Evolutionary conservation across 92 coral and sea anemone species (phyloP), one percentile per base, ranked within the genome.

Genomic region (Siderastrea radians): DNA sequence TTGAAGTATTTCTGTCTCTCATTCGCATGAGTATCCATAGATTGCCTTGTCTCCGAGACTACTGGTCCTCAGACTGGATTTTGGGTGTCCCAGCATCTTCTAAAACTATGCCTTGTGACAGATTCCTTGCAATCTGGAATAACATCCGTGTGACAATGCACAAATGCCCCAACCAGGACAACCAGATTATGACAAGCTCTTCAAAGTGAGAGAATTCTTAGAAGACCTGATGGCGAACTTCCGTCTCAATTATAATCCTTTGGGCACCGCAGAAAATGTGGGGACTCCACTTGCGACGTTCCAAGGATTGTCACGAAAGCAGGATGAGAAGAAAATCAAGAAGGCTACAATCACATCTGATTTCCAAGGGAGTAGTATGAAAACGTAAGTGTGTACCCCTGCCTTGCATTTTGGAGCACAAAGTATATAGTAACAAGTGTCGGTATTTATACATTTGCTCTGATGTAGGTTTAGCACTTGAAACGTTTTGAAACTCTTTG

Each of bases 191-290:
- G 87, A 85, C 64, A 90, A 90, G 72, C 87, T 85, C 16, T 85
- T 78, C 81, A 85, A 90, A 44, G 72, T 85, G 50, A 77, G 93
- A 57, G 49, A 71, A 77, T 90, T 77, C 54, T 46, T 90, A 4
- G 75, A 90, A 1, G 75, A 44, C 48, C 15, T 83, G 75, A 68
- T 65, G 9, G 53, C 86, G 0, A 85, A 84, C 81, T 79, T 73
- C 48, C 55, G 77, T 17, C 7, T 17, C 50, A 79, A 48, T 49
- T 86, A 78, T 47, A 66, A 78, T 26, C 84, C 77, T 71, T 3
- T 84, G 93, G 90, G 82, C 82, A 49, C 90, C 86, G 3, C 82
- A 84, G 49, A 78, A 74, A 86, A 78, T 59, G 48, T 83, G 88
- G 85, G 88, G 68, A 12, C 43, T 83, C n/a, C 12, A 66, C 6